Evolutionary conservation across 2,888 invertebrate genomes (phyloP), one percentile per base, ranked within the genome.

Genomic region (Dexiosoma caninum): DNA sequence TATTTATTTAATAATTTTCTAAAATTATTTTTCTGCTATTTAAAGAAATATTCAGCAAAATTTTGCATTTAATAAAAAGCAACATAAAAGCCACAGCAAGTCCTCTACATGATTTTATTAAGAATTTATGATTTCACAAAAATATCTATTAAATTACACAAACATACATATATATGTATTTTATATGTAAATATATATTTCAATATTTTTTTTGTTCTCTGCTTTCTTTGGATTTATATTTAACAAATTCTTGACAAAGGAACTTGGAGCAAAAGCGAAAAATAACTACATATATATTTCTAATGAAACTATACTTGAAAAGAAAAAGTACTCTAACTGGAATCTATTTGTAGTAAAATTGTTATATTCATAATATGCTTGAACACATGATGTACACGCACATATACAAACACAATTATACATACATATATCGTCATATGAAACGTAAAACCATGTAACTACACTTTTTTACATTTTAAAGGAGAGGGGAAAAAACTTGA

Each of bases 241-340:
- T 75, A 80, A 59, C 59, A 80, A 80, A 76, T 60, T 77, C 32
- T 49, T 64, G 40, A 80, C 71, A 80, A 76, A 76, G 46, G 30
- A 70, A 64, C 4, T 37, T 14, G 32, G 10, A 51, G 57, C 27
- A 42, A 75, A 49, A 49, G 30, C n/a, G 21, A 74, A 74, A 74
- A 66, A 72, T 66, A 59, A 67, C 67, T 75, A n/a, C n/a, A n/a
- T n/a, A n/a, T n/a, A n/a, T n/a, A 71, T 64, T 78, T 79, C 74
- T 74, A 79, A 74, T 79, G 69, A 79, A 79, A 79, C 74, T 76
- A 66, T 71, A 76, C 76, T 76, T 71, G 53, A 71, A 71, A 71
- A 30, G 53, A 71, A 71, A 71, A 30, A 46, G 21, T 51, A 78
- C 64, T 66, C 23, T 64, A 80, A 62, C 66, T 35, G 62, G 66